Evolutionary conservation across 1,140 invertebrate species (phyloP).

Genomic region (Bicyclus anynana): DNA sequence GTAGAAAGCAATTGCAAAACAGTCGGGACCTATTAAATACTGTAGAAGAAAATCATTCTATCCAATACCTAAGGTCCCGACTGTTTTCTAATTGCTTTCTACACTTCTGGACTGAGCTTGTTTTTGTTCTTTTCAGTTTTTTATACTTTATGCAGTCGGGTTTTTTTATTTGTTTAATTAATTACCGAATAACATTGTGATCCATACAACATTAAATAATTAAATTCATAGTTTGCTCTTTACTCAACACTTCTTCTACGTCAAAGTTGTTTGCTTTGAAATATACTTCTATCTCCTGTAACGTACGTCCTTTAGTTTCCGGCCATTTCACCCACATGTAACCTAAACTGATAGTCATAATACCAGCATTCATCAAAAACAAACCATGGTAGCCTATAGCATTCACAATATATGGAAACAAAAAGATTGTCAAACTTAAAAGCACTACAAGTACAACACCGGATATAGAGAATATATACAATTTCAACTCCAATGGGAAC

Average conservation of each 20-base stretch:
- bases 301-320: constrained; percentile 19
- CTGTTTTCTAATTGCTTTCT: too few relatives aligned
- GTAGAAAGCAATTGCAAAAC: too few relatives aligned
- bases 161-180: too few relatives aligned
- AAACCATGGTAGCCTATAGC: constrained; percentile 21
- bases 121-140: too few relatives aligned
- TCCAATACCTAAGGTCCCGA: too few relatives aligned
- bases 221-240: neutral
- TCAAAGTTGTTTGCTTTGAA: constrained; percentile 19
- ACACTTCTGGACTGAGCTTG: too few relatives aligned
- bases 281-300: constrained; percentile 24
- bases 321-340: constrained; percentile 18
- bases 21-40: too few relatives aligned
- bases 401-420: constrained; percentile 1
- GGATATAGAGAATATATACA: constrained; percentile 11
- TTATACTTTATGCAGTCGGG: too few relatives aligned
- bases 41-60: too few relatives aligned
- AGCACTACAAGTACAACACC: constrained; percentile 3
- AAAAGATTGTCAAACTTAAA: constrained; percentile 4
- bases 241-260: neutral
- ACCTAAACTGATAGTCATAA: constrained; percentile 16
- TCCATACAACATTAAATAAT: too few relatives aligned
- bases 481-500: constrained; percentile 23
- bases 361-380: constrained; percentile 17
- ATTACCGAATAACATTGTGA: too few relatives aligned